A percentile compares a stretch with the other conserved stretches of the same genome.
Evolutionary conservation across 2,113 vertebrate species (phyloP).

Genomic region (Vicugna pacos): DNA sequence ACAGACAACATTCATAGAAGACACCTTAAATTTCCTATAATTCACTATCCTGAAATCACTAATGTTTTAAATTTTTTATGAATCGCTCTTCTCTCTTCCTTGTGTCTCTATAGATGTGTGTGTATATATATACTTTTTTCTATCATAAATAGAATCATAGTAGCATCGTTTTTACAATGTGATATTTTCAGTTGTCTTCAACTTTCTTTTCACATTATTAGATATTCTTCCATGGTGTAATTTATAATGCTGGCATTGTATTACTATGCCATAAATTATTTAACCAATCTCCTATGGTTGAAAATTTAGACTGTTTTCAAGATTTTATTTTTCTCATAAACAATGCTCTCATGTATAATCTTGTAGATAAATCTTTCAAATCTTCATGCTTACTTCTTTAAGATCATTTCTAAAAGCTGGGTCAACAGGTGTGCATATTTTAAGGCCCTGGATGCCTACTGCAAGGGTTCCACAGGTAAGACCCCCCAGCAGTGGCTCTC

Average conservation of each 20-base stretch:
- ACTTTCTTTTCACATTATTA: constrained; percentile 52
- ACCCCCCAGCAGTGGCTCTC: background rate
- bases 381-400: constrained; percentile 11
- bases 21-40: constrained; percentile 21
- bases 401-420: background rate
- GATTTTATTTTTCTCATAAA: constrained; percentile 7
- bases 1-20: background rate
- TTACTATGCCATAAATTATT: constrained; percentile 56
- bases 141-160: background rate
- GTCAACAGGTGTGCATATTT: background rate
- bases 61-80: constrained; percentile 37
- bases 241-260: background rate
- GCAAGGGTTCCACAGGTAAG: background rate
- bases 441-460: background rate
- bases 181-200: background rate
- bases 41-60: constrained; percentile 7
- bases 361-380: constrained; percentile 51
- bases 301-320: constrained; percentile 58
- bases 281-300: constrained; percentile 16
- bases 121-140: background rate
- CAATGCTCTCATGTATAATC: constrained; percentile 25
- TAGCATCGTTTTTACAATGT: background rate
- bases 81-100: constrained; percentile 8
- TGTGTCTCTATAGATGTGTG: background rate
- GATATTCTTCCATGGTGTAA: constrained; percentile 23